phyloP scores from a whole-genome alignment of 2,888 invertebrate genomes.

The Phorcus lineatus region DNA sequence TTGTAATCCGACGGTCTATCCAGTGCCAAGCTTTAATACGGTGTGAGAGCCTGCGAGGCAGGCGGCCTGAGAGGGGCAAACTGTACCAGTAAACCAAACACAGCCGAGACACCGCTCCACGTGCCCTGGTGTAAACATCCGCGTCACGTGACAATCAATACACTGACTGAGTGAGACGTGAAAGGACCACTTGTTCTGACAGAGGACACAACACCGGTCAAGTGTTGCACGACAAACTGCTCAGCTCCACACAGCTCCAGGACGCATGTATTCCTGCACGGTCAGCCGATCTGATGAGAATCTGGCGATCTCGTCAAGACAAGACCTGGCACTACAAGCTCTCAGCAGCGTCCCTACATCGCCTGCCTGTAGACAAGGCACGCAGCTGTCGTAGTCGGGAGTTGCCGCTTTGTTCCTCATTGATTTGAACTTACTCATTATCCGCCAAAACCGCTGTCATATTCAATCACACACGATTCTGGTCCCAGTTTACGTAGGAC shows the following conservation, averaged over 20 bases:
- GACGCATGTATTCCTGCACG: background rate
- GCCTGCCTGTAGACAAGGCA: background rate
- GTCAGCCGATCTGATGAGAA: background rate
- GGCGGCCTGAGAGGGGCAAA: background rate
- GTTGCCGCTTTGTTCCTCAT: background rate
- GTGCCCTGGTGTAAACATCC: slow-evolving; percentile 32
- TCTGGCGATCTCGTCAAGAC: background rate
- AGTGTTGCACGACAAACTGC: background rate
- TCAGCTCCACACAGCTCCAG: background rate
- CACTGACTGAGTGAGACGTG: background rate
- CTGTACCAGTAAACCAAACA: slow-evolving; percentile 8
- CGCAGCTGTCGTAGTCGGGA: background rate
- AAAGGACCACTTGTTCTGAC: background rate
- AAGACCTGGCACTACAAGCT: background rate
- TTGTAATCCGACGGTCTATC: background rate
- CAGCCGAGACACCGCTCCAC: slow-evolving; percentile 21
- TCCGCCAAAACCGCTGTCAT: background rate
- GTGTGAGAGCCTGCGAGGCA: background rate
- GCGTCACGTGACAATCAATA: slow-evolving; percentile 27
- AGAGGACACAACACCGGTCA: background rate
- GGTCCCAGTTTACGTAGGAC: background rate
- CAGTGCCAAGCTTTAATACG: slow-evolving; percentile 5
- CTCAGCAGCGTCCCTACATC: too few species aligned
- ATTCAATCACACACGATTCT: background rate
- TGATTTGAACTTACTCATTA: background rate